phyloP scores from a whole-genome alignment of 2,888 invertebrate species.

The Synergus laeviventris region DNA sequence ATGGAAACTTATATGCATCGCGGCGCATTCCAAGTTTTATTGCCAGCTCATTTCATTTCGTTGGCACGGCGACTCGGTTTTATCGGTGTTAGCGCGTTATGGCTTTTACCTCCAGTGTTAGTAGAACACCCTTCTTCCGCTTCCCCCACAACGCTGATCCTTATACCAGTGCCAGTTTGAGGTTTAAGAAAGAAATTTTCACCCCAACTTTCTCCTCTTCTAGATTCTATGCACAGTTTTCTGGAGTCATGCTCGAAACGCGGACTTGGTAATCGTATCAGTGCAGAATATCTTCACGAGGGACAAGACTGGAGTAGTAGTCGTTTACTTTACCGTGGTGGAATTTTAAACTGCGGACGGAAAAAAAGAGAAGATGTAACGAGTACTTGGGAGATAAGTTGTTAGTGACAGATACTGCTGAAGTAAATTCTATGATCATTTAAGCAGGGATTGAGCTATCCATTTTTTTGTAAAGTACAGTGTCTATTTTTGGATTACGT shows the following conservation, averaged over 20 bases:
- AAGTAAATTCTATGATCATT: not conserved
- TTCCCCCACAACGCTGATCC: not conserved
- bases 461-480: not conserved
- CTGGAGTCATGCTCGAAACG: not conserved
- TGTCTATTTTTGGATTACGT: not conserved
- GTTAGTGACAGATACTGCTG: not conserved
- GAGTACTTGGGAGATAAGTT: not conserved
- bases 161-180: conserved; percentile 17
- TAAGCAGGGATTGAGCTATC: not conserved
- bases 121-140: conserved; percentile 45
- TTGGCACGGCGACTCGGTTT: conserved; percentile 59
- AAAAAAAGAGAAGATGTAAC: not conserved
- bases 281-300: conserved; percentile 2
- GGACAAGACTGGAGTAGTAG: not conserved
- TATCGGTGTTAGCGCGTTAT: conserved; percentile 66
- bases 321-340: not conserved
- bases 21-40: conserved; percentile 68
- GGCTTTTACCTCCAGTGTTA: conserved; percentile 66
- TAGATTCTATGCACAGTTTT: not conserved
- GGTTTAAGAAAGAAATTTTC: not conserved
- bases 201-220: not conserved
- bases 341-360: not conserved
- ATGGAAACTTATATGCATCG: conserved; percentile 70
- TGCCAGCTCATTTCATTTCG: conserved; percentile 70
- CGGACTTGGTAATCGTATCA: conserved; percentile 6